Evolutionary conservation across 2,888 invertebrate genomes (phyloP).

Genomic region (Limenitis camilla): DNA sequence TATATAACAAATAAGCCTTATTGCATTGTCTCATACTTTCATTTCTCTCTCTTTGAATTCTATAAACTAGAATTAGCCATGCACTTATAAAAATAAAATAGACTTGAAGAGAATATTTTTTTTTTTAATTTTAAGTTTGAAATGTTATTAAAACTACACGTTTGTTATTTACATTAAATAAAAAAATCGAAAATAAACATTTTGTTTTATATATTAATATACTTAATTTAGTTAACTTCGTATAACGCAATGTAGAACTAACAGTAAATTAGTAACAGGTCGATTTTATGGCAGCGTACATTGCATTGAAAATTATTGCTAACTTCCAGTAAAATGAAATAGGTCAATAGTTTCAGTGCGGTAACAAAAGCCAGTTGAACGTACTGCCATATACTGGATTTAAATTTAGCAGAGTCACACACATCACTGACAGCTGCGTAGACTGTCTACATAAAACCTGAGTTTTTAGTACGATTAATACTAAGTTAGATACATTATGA

Average conservation of each 20-base stretch:
- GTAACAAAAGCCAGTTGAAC: conserved; percentile 70
- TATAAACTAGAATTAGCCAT: no score
- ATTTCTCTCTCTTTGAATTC: no score
- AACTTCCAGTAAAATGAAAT: conserved; percentile 72
- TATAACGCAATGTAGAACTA: conserved; percentile 1
- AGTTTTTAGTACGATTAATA: no score
- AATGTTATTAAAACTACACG: no score
- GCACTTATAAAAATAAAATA: no score
- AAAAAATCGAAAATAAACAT: no score
- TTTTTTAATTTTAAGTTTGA: no score
- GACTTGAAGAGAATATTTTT: no score
- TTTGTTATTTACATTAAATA: no score
- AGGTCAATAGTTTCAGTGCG: conserved; percentile 73
- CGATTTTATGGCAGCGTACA: conserved; percentile 59
- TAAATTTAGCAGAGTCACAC: conserved; percentile 50
- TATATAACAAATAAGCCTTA: no score
- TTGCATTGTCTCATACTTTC: no score
- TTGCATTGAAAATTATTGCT: conserved; percentile 71
- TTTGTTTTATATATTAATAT: conserved; percentile 2
- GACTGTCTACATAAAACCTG: neutral
- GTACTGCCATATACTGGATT: conserved; percentile 49
- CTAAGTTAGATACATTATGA: no score
- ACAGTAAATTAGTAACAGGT: conserved; percentile 37
- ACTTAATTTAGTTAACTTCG: conserved; percentile 6
- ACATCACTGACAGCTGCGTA: conserved; percentile 14